These are phyloP conservation scores for Drosophila tani DNA, from an alignment of 1,140 invertebrate genomes.

Conservation along the genomic window DNA sequence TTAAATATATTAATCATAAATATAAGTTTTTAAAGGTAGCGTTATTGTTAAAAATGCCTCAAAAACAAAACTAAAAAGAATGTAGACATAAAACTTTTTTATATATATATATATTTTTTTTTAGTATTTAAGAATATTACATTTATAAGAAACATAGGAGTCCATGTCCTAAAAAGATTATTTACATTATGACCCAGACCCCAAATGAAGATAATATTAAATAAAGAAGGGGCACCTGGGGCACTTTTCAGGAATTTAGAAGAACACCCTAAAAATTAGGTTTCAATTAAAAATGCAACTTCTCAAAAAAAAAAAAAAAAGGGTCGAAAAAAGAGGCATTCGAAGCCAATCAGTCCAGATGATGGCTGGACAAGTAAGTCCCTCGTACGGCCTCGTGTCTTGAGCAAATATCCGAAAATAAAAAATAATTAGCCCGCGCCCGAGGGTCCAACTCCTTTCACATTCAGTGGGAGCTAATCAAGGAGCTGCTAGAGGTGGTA, in stretches of 20 bases:
- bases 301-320: background rate
- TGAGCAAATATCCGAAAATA: constrained; percentile 68
- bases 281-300: constrained; percentile 38
- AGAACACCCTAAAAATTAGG: constrained; percentile 33
- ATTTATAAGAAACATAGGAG: too few species aligned
- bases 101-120: too few species aligned
- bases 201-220: background rate
- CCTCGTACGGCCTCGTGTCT: constrained; percentile 13
- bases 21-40: too few species aligned
- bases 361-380: constrained; percentile 5
- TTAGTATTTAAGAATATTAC: too few species aligned
- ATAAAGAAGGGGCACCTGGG: background rate
- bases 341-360: background rate
- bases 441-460: constrained; percentile 20
- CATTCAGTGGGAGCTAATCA: constrained; percentile 50
- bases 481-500: constrained; percentile 49
- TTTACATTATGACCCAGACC: background rate
- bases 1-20: too few species aligned
- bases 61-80: too few species aligned
- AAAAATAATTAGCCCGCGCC: constrained; percentile 64
- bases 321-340: background rate
- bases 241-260: background rate
- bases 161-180: background rate
- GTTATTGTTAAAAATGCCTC: too few species aligned
- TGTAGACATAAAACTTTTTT: too few species aligned